Percentiles rank a stretch among this genome's conserved stretches.
Conservation (phyloP, 1,140 invertebrate species). For the Brachionus asplanchnoidis region DNA sequence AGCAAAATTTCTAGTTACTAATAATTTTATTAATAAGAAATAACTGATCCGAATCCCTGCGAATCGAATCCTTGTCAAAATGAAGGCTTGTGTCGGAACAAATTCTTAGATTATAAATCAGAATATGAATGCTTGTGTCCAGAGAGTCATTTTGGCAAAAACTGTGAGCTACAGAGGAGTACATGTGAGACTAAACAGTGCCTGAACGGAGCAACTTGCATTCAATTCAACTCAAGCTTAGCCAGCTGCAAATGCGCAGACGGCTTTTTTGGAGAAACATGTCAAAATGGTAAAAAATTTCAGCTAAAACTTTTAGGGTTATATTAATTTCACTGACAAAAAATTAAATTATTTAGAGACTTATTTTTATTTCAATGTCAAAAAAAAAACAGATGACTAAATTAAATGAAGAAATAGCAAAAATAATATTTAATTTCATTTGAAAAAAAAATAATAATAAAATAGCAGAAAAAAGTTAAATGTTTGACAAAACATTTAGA, state of each 20-base stretch:
- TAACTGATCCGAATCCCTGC: conserved; percentile 48
- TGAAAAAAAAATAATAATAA: no score
- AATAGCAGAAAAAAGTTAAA: no score
- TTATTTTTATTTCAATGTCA: no score
- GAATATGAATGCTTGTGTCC: conserved; percentile 21
- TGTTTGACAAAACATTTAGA: no score
- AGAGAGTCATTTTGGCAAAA: conserved; percentile 13
- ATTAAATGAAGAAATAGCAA: no score
- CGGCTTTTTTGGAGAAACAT: conserved; percentile 43
- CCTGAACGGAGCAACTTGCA: conserved; percentile 6
- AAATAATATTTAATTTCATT: no score
- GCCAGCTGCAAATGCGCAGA: conserved; percentile 43
- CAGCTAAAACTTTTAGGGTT: no score
- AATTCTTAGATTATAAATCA: neutral
- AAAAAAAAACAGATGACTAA: no score
- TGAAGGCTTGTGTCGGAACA: conserved; percentile 64
- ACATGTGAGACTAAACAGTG: neutral
- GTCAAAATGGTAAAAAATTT: neutral
- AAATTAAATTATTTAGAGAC: no score
- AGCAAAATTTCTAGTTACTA: neutral
- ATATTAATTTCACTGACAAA: no score
- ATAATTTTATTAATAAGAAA: neutral
- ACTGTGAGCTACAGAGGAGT: neutral
- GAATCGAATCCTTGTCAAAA: conserved; percentile 72
- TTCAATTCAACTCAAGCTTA: neutral